Evolutionary conservation across 2,113 vertebrate species (phyloP), one percentile per base, ranked within the genome.

Genomic region (Otus sunia): DNA sequence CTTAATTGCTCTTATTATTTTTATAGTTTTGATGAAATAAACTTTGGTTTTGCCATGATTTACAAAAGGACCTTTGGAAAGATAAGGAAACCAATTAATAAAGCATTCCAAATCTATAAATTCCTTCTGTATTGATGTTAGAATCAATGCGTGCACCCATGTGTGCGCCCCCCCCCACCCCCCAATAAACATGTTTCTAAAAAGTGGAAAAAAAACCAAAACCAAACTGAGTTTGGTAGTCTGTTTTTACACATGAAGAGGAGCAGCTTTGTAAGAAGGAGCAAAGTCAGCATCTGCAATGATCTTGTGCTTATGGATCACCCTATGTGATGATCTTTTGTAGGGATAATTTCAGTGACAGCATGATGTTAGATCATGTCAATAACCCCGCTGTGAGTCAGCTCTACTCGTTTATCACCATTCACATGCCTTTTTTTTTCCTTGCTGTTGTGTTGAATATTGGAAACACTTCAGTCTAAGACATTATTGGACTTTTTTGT

Each of bases 311-410:
- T 83, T 82, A 39, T 58, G 75, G 96, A 92, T 91, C 60, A 41
- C 60, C 83, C 68, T 23, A 12, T 25, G 39, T 1, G 4, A 94
- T 75, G 83, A 86, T 84, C 71, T 91, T 86, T 86, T 82, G 71
- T 52, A 56, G 81, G 86, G 80, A 76, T 80, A 79, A 86, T 96
- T 88, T 87, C 71, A 71, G 72, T 84, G 86, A 50, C 81, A 95
- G 78, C 55, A 7, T 21, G 85, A 73, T 41, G 58, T 86, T 82
- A 86, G 78, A 82, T 67, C 58, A 6, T 55, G 64, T 95, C 88
- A 73, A 26, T 96, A 94, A 77, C 45, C 75, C 64, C 73, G 53
- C 88, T 66, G 21, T 56, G 91, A 96, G 74, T 56, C 78, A 96
- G 81, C 81, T 88, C 64, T 53, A 55, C 74, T 94, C 27, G 0